phyloP scores from a whole-genome alignment of 2,888 invertebrate species.

The Eilema griseolum region DNA sequence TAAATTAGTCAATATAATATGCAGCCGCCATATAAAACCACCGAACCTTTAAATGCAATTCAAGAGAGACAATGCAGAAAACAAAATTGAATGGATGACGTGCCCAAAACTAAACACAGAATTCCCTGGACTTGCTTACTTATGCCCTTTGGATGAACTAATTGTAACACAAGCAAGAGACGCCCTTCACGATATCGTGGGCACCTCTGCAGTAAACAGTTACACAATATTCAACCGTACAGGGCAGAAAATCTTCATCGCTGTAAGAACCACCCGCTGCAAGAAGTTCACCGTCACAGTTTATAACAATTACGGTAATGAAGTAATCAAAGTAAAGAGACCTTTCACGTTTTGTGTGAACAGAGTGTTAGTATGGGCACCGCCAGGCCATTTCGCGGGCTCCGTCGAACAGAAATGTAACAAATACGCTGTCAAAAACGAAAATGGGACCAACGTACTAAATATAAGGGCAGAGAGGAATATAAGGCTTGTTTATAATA shows the following conservation, averaged over 20 bases:
- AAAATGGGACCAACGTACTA: conserved; percentile 44
- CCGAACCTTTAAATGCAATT: conserved; percentile 52
- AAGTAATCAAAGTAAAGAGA: conserved; percentile 64
- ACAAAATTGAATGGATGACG: conserved; percentile 65
- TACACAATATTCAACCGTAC: conserved; percentile 70
- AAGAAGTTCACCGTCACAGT: conserved; percentile 61
- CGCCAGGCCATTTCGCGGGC: conserved; percentile 67
- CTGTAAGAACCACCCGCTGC: conserved; percentile 51
- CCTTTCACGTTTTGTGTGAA: conserved; percentile 52
- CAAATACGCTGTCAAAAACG: conserved; percentile 59
- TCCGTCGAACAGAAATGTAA: conserved; percentile 54
- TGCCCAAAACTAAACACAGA: conserved; percentile 60
- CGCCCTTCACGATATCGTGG: conserved; percentile 62
- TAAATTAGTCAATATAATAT: conserved; percentile 24
- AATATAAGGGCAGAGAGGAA: conserved; percentile 52
- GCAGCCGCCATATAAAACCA: conserved; percentile 22
- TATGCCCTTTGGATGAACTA: conserved; percentile 61
- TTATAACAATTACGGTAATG: conserved; percentile 72
- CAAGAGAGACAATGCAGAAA: conserved; percentile 28
- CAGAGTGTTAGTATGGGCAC: conserved; percentile 63
- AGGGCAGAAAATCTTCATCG: conserved; percentile 72
- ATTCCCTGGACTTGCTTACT: conserved; percentile 67
- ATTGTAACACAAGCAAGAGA: conserved; percentile 63
- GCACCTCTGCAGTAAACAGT: conserved; percentile 43
- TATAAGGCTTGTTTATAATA: conserved; percentile 34